These are phyloP conservation scores for Connochaetes taurinus DNA, from an alignment of 2,113 vertebrate genomes.

Conservation along the genomic window DNA sequence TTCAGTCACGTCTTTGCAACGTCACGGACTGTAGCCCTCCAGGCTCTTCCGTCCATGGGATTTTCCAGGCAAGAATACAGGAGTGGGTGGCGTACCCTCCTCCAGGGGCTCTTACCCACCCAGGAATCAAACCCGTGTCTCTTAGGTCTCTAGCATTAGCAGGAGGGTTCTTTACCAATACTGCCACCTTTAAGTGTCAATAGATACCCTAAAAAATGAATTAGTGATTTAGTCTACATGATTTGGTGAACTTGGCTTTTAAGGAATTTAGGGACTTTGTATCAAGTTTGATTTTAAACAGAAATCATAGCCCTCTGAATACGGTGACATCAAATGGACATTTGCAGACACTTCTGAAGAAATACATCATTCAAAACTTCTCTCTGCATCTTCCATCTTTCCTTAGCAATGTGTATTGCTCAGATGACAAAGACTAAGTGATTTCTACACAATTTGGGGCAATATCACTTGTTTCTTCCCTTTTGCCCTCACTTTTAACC, in stretches of 20 bases:
- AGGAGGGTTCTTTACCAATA: not conserved
- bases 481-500: not conserved
- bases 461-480: not conserved
- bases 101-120: not conserved
- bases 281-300: constrained; percentile 18
- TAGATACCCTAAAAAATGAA: not conserved
- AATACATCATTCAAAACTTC: not conserved
- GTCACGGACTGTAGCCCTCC: not conserved
- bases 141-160: not conserved
- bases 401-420: not conserved
- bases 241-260: not conserved
- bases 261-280: not conserved
- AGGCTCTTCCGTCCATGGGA: not conserved
- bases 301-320: not conserved
- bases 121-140: not conserved
- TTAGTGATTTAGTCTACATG: not conserved
- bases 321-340: not conserved
- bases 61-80: not conserved
- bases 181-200: not conserved
- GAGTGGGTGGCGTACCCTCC: not conserved
- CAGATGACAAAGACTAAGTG: not conserved
- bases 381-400: not conserved
- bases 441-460: not conserved
- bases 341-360: not conserved
- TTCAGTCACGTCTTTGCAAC: not conserved